Evolutionary conservation across 2,797 vertebrate genomes (phyloP).

Genomic region (Stomatorhinus walkeri): DNA sequence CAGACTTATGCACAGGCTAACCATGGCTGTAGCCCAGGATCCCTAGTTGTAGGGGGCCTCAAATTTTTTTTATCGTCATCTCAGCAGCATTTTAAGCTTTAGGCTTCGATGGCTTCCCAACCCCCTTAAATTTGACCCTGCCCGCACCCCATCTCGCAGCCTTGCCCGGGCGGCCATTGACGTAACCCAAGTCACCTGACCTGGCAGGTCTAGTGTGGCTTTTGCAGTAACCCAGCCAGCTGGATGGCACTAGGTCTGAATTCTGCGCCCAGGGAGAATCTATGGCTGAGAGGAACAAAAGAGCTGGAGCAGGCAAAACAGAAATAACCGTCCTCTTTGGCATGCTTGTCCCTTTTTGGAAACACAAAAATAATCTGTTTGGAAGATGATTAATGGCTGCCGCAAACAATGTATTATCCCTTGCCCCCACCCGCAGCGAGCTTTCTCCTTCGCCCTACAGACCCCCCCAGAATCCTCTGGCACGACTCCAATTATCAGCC

Average conservation of each 20-base stretch:
- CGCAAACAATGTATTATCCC: slow-evolving; percentile 16
- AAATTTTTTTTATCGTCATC: not conserved
- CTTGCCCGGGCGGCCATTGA: not conserved
- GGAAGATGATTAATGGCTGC: slow-evolving; percentile 17
- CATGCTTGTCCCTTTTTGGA: slow-evolving; percentile 16
- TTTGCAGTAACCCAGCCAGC: not conserved
- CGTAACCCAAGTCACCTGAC: not conserved
- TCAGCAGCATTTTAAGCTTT: not conserved
- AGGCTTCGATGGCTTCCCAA: not conserved
- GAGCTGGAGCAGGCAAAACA: not conserved
- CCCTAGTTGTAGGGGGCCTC: not conserved
- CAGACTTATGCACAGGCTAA: not conserved
- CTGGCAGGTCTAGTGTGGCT: not conserved
- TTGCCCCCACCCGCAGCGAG: not conserved
- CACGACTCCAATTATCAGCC: slow-evolving; percentile 12
- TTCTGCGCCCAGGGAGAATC: not conserved
- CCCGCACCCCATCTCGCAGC: not conserved
- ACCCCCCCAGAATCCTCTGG: not conserved
- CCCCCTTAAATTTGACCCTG: not conserved
- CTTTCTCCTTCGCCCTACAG: not conserved
- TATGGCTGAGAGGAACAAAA: not conserved
- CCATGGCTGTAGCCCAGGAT: not conserved
- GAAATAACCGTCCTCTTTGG: not conserved
- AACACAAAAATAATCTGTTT: slow-evolving; percentile 22
- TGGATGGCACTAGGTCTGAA: not conserved